phyloP scores from a whole-genome alignment of 2,797 vertebrate species.

The Esox masquinongy region DNA sequence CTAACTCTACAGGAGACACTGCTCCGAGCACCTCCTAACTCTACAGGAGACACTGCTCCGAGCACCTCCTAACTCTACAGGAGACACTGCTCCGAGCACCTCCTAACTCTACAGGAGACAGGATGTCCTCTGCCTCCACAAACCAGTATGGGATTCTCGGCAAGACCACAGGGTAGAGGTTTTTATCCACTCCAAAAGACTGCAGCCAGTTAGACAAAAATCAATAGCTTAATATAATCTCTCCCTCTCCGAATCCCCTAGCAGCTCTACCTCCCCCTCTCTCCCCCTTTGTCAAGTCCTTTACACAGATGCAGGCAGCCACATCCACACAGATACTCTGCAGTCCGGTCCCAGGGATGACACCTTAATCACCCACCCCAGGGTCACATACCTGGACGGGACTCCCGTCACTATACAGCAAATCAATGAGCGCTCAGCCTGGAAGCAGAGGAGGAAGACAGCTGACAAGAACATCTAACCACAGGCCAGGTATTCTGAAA shows the following conservation, averaged over 20 bases:
- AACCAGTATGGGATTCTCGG: constrained; percentile 39
- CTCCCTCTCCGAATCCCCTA: constrained; percentile 19
- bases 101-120: constrained; percentile 24
- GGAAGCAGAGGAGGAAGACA: background rate
- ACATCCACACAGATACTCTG: background rate
- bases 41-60: constrained; percentile 19
- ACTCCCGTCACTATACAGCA: constrained; percentile 55
- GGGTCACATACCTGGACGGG: constrained; percentile 44
- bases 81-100: background rate
- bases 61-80: constrained; percentile 8
- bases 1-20: constrained; percentile 20
- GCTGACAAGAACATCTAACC: constrained; percentile 22
- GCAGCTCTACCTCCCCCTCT: background rate
- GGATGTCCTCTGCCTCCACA: constrained; percentile 16
- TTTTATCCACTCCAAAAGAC: constrained; percentile 31
- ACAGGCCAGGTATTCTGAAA: constrained; percentile 29
- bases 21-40: background rate
- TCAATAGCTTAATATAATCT: constrained; percentile 32
- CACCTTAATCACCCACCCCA: constrained; percentile 31
- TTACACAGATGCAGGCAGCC: background rate
- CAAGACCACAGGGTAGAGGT: constrained; percentile 17
- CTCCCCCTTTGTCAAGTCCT: background rate
- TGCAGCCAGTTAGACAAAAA: constrained; percentile 33
- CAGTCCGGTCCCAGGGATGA: constrained; percentile 24
- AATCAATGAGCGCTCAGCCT: constrained; percentile 49